Evolutionary conservation across 1,140 invertebrate genomes (phyloP), one percentile per base, ranked within the genome.

Genomic region (Neoseiulus cucumeris): DNA sequence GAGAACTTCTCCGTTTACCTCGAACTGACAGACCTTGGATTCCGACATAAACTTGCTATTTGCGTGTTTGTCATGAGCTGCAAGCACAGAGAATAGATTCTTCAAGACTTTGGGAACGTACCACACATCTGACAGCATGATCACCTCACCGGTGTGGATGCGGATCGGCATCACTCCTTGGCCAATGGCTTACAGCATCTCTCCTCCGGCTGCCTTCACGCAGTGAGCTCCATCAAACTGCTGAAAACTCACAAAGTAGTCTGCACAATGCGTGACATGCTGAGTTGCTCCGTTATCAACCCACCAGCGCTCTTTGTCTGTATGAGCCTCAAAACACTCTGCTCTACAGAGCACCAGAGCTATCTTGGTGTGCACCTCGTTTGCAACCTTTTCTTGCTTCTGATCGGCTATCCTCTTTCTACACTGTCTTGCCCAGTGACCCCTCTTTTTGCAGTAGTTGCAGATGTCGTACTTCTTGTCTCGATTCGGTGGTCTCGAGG

Each of bases 1-100:
- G 7, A 65, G 25, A 1, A 55, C 28, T 55, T 65, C 14, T 22
- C 17, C 20, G 9, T 55, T 41, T 0, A 65, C 20, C 65, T 65
- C 64, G 30, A 65, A 65, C 9, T 47, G 59, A 20, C 64, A 65
- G 17, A 42, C 42, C 29, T 18, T 29, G 12, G 66, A 0, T 18
- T 39, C 59, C 17, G 64, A 67, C 29, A 28, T 2, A 29, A 65
- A 55, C 64, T 39, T 25, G 59, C 44, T 65, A 39, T 55, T 65
- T 55, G n/a, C 5, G 41, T 67, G 64, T 59, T 42, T 51, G 17
- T 65, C 30, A 42, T 66, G 30, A 14, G 44, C 42, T 39, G 44
- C 44, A 9, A 66, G 22, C 20, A 66, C 47, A 1, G 66, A 66
- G 64, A 66, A 66, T 64, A 66, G 30, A 41, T 66, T 66, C 42